These are phyloP conservation scores for Stichodactyla helianthus DNA, from an alignment of 64 coral and sea anemone species.

Conservation along the genomic window DNA sequence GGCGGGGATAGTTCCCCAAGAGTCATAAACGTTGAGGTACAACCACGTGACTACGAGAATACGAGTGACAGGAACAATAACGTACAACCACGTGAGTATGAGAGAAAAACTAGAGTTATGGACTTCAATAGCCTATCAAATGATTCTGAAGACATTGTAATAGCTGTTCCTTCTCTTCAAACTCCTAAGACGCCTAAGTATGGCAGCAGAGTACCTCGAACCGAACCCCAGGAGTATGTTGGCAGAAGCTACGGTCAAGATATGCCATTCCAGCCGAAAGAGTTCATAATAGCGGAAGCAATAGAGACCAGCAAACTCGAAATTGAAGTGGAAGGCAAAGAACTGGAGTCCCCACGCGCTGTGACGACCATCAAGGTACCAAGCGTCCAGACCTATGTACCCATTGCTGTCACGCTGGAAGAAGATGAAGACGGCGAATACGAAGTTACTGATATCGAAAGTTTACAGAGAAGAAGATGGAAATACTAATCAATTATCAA, in stretches of 20 bases:
- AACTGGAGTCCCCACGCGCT: neutral
- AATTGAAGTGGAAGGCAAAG: slow-evolving; percentile 13
- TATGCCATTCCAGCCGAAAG: neutral
- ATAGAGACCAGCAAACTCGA: neutral
- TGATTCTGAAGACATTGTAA: neutral
- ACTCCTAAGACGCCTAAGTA: neutral
- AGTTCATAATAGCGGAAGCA: slow-evolving; percentile 1
- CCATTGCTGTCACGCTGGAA: slow-evolving; percentile 62
- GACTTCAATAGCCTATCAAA: neutral
- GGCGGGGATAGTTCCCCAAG: no score
- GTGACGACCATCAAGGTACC: slow-evolving; percentile 35
- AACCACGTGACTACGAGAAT: neutral
- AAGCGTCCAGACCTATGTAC: slow-evolving; percentile 46
- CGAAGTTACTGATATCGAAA: slow-evolving; percentile 56
- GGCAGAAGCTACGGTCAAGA: neutral
- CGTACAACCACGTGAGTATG: neutral
- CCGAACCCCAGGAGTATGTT: neutral
- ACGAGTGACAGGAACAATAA: neutral
- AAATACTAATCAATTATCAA: slow-evolving; percentile 34
- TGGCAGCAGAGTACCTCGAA: neutral
- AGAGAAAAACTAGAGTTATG: neutral
- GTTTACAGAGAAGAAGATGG: slow-evolving; percentile 34
- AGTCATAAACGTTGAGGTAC: neutral
- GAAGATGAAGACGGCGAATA: slow-evolving; percentile 65
- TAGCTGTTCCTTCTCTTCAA: neutral